A percentile compares a stretch with the other conserved stretches of the same genome.
Conservation (phyloP, 2,113 vertebrate genomes). For the Microcebus tavaratra region DNA sequence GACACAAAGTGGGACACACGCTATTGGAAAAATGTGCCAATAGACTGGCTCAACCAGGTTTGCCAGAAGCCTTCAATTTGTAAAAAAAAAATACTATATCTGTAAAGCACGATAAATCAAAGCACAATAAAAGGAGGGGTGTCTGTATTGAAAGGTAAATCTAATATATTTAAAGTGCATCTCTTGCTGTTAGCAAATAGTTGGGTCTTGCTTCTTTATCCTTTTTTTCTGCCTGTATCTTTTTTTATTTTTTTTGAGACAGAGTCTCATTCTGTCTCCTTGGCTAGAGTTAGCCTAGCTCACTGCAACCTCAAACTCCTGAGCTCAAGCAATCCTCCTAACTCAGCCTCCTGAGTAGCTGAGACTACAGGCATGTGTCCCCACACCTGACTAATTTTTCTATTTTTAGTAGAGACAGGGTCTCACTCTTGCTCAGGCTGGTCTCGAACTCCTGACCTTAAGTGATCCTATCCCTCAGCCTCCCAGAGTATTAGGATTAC, state of each 20-base stretch:
- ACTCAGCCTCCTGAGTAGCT: too few species aligned
- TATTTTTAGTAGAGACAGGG: too few species aligned
- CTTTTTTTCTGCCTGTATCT: not conserved
- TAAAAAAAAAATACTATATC: not conserved
- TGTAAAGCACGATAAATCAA: not conserved
- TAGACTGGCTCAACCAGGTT: not conserved
- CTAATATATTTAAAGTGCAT: not conserved
- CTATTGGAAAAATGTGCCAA: not conserved
- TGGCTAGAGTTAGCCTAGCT: too few species aligned
- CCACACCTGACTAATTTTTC: too few species aligned
- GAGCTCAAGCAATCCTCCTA: too few species aligned
- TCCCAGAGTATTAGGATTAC: too few species aligned
- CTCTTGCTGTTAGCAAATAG: not conserved
- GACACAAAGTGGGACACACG: not conserved
- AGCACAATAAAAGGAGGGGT: not conserved
- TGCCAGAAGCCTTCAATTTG: not conserved
- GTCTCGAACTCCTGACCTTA: too few species aligned
- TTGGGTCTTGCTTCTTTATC: not conserved
- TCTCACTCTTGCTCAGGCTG: too few species aligned
- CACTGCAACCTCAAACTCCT: too few species aligned
- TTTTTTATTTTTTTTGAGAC: not conserved
- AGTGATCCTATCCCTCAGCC: too few species aligned
- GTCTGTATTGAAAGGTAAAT: not conserved
- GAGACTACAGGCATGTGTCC: too few species aligned
- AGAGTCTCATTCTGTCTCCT: too few species aligned